phyloP scores from a whole-genome alignment of 2,888 invertebrate genomes.

The Schrankia costaestrigalis region DNA sequence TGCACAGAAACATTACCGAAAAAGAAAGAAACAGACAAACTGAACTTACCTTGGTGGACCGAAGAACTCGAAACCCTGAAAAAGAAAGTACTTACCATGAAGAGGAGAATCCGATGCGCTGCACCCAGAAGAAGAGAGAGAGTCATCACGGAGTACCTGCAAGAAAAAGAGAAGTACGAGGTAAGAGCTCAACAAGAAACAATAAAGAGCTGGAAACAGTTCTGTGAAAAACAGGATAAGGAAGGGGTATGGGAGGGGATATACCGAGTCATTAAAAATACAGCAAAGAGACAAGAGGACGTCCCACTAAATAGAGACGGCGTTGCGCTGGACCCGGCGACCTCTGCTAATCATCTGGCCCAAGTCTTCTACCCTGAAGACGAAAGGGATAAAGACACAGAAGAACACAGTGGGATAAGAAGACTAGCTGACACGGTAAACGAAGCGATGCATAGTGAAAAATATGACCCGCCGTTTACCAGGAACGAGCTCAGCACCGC shows the following conservation, averaged over 20 bases:
- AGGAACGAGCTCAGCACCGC: too few relatives aligned
- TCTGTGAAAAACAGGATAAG: too few relatives aligned
- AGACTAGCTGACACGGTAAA: background rate
- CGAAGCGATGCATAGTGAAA: background rate
- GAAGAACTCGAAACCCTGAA: background rate
- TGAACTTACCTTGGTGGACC: background rate
- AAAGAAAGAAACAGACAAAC: background rate
- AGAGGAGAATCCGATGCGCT: too few relatives aligned
- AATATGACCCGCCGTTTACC: too few relatives aligned
- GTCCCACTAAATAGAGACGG: background rate
- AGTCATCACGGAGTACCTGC: too few relatives aligned
- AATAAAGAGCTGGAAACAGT: too few relatives aligned
- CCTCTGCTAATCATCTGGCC: background rate
- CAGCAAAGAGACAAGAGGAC: background rate
- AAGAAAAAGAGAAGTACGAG: too few relatives aligned
- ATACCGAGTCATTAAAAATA: too few relatives aligned
- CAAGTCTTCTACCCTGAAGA: background rate
- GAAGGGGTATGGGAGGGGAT: too few relatives aligned
- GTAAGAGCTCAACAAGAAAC: too few relatives aligned
- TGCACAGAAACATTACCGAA: background rate
- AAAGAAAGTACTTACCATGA: background rate
- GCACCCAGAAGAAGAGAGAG: too few relatives aligned
- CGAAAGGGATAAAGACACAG: background rate
- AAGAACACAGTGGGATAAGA: background rate
- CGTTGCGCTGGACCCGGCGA: background rate